Evolutionary conservation across 2,888 invertebrate genomes (phyloP), one percentile per base, ranked within the genome.

Genomic region (Ptychoptera contaminata): DNA sequence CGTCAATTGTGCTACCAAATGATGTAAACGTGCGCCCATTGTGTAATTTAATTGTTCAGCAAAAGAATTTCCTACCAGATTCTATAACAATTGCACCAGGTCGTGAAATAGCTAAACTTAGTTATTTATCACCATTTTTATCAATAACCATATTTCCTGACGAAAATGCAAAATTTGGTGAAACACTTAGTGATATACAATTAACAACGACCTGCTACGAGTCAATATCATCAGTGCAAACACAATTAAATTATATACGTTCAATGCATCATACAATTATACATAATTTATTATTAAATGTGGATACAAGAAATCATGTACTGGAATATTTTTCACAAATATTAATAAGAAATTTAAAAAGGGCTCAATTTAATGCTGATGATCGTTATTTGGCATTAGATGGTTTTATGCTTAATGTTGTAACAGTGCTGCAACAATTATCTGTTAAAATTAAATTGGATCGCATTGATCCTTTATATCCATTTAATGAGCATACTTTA

Each of bases 361-460:
- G 93, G 34, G 78, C 90, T 2, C 94, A 94, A 62, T 72, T 96
- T 53, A 91, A 90, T 60, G 83, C 82, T 31, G 91, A 93, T 60
- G 90, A 92, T 56, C 73, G 83, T 46, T 73, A 82, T 2, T 71
- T 93, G 1, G 88, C 92, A 10, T 85, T 90, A 6, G 94, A 97
- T 63, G 96, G 96, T 1, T 92, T 92, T 64, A 90, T 96, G 83
- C 69, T 96, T 54, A 98, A 97, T 69, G 67, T 96, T 14, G 75
- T 94, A 56, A 82, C 85, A 42, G 86, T 94, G 15, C 69, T 98
- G 52, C 96, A 96, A 61, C 77, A 85, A 63, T 70, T 98, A 16
- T 83, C 92, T 0, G 74, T 85, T 11, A 91, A 92, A 65, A 82
- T 97, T 44, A 87, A 86, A 62, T 63, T 94, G 49, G 85, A 91